Base-by-base conservation (phyloP, 2,888 invertebrate genomes). In the Xiphydria camelus region DNA sequence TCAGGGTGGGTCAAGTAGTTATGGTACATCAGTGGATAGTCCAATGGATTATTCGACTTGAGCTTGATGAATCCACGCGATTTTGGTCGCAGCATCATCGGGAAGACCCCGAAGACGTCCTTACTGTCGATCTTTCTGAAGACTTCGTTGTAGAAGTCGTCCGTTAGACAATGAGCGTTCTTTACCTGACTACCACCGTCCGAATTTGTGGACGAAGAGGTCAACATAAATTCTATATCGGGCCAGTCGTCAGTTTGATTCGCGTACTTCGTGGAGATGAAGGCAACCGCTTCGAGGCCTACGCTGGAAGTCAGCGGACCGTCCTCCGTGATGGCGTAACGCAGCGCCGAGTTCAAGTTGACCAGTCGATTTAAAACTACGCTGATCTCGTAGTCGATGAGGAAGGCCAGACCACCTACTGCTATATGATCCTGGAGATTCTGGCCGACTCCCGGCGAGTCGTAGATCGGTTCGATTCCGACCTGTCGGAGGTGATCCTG, bases 401-500 rank as follows among this genome's bases (percentile, higher is more conserved):
- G 78, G 65, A 94, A 94, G 1, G 86, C 83, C 10, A 94, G 72
- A 1, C 92, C 93, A 1, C 92, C 92, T 0, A 91, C 85, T 0
- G 92, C 91, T 38, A 94, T 91, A 71, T 94, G 94, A 75, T 94
- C 94, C 76, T 92, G 92, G 26, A 94, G 79, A 73, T 94, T 94
- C 67, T 83, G 82, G 0, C 94, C 94, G 0, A 94, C 93, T 2
- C 91, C 91, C 0, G 90, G 90, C 22, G 86, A 81, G 75, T 91
- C 84, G 21, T 84, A 83, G 3, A 93, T 80, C 26, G 91, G 83
- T 6, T 85, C 82, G 35, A 92, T 81, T 0, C 87, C 88, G 6
- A 88, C 80, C 54, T 89, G 83, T 50, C 80, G 70, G 3, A 94
- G 77, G 66, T 94, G 89, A n/a, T 82, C 73, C 15, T 78, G 80